Base-by-base conservation (phyloP, 2,888 invertebrate genomes). In the Heliconius sara region DNA sequence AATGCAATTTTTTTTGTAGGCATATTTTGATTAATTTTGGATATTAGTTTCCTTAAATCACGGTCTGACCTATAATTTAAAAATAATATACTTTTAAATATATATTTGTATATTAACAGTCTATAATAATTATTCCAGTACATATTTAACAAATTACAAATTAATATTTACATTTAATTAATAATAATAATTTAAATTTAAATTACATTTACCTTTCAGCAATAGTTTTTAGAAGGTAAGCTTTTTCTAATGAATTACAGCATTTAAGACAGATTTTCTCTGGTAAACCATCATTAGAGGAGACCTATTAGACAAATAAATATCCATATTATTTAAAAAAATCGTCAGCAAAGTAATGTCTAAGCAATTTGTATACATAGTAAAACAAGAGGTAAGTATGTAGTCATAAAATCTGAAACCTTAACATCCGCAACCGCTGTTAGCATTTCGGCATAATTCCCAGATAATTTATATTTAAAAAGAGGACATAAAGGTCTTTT, bases 361-460 rank as follows among this genome's bases (percentile, higher is more conserved):
- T 72, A 72, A 30, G 12, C 30, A 22, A 9, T 27, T 27, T 72
- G 27, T 72, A 30, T 13, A 30, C 30, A 22, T 13, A 70, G 13
- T 16, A 25, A 70, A 43, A n/a, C 9, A 25, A 16, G 25, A 19
- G 7, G 12, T 43, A 70, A 70, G 22, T 43, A 65, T 27, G 7
- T 30, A 43, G 19, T 47, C 22, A 66, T 65, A 25, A 63, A 67
- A 75, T 52, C 83, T 84, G 85, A 84, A 86, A 94, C 95, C 91
- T 95, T 95, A 73, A 95, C 94, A 86, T 95, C 93, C 52, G 95
- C 95, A 83, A 95, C 93, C 76, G 95, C 91, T 84, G 95, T 95
- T 79, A 95, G 89, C 95, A 95, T 95, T 92, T 95, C 95, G 76
- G 95, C 95, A 88, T 95, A 95, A 90, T 95, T 95, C 83, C 95